Evolutionary conservation across 2,797 vertebrate genomes (phyloP).

Genomic region (Anisognathus igniventris): DNA sequence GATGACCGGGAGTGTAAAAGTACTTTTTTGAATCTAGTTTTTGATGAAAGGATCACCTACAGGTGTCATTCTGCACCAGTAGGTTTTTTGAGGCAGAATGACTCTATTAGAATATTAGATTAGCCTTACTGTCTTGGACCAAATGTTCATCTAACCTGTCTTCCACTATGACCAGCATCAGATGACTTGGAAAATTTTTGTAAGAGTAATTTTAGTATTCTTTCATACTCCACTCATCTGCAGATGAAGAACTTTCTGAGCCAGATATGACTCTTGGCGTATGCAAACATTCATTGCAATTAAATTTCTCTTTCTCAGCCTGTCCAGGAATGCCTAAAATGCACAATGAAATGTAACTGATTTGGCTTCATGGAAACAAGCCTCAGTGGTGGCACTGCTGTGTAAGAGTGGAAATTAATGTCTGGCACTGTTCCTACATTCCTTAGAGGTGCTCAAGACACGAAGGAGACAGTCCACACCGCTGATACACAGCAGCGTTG

Average conservation of each 20-base stretch:
- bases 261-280: not conserved
- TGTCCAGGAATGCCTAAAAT: not conserved
- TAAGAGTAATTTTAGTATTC: not conserved
- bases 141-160: not conserved
- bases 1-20: not conserved
- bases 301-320: not conserved
- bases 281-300: not conserved
- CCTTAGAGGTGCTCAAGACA: not conserved
- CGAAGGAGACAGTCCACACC: not conserved
- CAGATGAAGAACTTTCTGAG: not conserved
- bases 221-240: not conserved
- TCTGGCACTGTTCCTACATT: not conserved
- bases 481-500: not conserved
- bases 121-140: not conserved
- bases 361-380: not conserved
- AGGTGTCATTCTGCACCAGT: not conserved
- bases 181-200: not conserved
- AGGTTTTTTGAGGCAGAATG: not conserved
- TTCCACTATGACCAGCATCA: not conserved
- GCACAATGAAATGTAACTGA: not conserved
- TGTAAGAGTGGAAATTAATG: not conserved
- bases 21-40: not conserved
- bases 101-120: not conserved
- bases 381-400: not conserved
- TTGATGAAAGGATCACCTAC: not conserved